phyloP scores from a whole-genome alignment of 2,888 invertebrate species.

The Coelinius sp. region DNA sequence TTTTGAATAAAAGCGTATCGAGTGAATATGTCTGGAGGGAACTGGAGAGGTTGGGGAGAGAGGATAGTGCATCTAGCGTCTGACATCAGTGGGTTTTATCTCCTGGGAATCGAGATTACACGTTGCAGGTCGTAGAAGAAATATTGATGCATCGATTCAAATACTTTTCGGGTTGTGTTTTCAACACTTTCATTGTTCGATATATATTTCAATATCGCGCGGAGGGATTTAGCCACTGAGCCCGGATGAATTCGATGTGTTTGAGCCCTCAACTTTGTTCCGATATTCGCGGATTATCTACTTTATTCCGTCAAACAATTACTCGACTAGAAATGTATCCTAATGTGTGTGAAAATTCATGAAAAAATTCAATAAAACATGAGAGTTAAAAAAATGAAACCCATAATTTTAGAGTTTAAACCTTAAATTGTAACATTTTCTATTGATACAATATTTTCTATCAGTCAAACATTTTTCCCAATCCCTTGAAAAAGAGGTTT shows the following conservation, averaged over 20 bases:
- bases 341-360: no score
- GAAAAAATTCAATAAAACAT: no score
- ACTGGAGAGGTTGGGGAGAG: neutral
- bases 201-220: neutral
- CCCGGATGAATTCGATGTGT: neutral
- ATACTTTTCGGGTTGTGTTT: neutral
- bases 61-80: neutral
- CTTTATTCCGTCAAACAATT: neutral
- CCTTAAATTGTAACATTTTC: neutral
- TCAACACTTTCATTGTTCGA: slow-evolving; percentile 1
- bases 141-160: neutral
- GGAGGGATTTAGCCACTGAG: neutral
- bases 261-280: neutral
- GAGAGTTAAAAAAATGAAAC: no score
- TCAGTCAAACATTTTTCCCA: neutral
- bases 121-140: neutral
- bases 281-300: neutral
- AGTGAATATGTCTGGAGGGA: neutral
- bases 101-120: neutral
- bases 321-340: no score
- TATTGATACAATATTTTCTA: neutral
- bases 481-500: neutral
- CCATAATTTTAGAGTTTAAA: no score
- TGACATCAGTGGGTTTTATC: neutral
- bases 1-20: neutral